Evolutionary conservation across 2,113 vertebrate genomes (phyloP).

Genomic region (Brienomyrus longianalis): DNA sequence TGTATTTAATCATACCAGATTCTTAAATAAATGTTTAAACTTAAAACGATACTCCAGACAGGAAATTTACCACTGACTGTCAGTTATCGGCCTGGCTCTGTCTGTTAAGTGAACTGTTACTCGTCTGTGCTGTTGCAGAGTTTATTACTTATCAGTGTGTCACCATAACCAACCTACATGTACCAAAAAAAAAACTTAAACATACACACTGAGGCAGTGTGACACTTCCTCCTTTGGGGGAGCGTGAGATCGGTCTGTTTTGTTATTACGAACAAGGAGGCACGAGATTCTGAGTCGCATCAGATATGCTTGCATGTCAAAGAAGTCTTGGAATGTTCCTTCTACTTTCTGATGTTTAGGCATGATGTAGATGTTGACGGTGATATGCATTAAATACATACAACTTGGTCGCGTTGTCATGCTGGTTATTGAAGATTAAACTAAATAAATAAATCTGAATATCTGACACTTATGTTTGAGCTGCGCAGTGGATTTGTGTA

Average conservation of each 20-base stretch:
- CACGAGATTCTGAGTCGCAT: background rate
- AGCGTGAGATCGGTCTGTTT: background rate
- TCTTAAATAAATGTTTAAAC: background rate
- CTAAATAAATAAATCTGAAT: background rate
- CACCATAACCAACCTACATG: background rate
- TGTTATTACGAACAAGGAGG: background rate
- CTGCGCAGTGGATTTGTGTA: background rate
- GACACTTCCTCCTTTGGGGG: background rate
- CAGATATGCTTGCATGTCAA: background rate
- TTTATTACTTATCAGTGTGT: background rate
- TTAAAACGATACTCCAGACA: background rate
- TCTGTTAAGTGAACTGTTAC: background rate
- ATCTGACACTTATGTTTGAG: background rate
- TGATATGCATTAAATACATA: constrained; percentile 8
- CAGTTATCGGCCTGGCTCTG: background rate
- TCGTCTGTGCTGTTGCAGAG: background rate
- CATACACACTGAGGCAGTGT: background rate
- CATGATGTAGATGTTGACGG: constrained; percentile 2
- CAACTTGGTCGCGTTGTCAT: background rate
- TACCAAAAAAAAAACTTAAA: background rate
- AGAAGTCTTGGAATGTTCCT: constrained; percentile 7
- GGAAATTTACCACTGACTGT: background rate
- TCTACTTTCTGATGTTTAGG: background rate
- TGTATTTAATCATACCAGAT: background rate
- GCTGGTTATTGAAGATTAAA: background rate